phyloP scores from a whole-genome alignment of 2,113 vertebrate genomes.

The Bubo bubo region DNA sequence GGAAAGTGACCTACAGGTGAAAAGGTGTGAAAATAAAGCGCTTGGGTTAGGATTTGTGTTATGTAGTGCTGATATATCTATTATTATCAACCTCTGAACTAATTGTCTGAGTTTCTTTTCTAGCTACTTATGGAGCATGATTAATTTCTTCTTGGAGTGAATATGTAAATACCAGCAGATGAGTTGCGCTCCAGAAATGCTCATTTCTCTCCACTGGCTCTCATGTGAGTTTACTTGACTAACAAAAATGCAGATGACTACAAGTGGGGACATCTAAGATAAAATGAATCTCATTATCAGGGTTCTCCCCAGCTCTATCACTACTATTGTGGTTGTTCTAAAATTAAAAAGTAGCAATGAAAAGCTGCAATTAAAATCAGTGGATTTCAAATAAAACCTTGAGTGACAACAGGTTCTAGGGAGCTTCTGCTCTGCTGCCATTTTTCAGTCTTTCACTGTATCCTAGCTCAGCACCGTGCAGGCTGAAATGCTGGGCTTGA shows the following conservation, averaged over 20 bases:
- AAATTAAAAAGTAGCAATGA: not conserved
- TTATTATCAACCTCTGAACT: not conserved
- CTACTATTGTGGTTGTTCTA: not conserved
- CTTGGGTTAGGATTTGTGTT: not conserved
- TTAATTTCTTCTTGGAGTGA: not conserved
- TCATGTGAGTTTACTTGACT: not conserved
- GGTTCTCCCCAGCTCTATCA: not conserved
- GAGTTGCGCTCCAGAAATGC: not conserved
- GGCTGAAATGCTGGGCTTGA: not conserved
- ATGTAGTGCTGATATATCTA: not conserved
- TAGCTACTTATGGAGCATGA: not conserved
- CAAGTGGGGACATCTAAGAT: not conserved
- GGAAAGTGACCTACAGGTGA: not conserved
- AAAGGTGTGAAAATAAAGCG: not conserved
- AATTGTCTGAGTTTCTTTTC: not conserved
- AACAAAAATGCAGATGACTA: not conserved
- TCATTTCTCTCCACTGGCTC: not conserved
- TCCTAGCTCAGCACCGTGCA: rapidly evolving
- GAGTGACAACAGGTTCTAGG: not conserved
- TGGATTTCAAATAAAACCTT: not conserved
- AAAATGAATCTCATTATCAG: not conserved
- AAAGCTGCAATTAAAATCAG: not conserved
- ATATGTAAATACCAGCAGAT: not conserved
- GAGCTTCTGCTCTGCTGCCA: not conserved
- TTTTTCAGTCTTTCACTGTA: not conserved